phyloP scores from a whole-genome alignment of 2,113 vertebrate genomes.

The Pao palembangensis region DNA sequence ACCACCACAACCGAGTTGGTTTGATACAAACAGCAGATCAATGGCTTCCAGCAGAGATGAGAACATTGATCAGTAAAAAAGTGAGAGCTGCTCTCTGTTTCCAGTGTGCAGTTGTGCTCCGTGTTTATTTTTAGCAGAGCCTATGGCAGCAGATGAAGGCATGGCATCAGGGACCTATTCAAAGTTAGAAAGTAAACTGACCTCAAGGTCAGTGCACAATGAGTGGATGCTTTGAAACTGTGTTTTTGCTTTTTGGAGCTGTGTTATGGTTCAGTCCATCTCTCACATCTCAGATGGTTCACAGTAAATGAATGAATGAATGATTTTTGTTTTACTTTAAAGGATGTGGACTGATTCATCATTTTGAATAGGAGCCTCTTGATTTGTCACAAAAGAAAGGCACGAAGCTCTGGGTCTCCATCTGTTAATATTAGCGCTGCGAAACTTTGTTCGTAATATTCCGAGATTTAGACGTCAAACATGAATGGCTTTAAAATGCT shows the following conservation, averaged over 20 bases:
- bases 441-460: slow-evolving; percentile 51
- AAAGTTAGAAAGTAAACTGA: slow-evolving; percentile 68
- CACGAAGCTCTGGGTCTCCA: slow-evolving; percentile 9
- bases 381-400: slow-evolving; percentile 3
- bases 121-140: slow-evolving; percentile 67
- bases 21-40: slow-evolving; percentile 58
- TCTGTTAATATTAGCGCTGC: slow-evolving; percentile 37
- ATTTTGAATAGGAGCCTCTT: slow-evolving; percentile 9
- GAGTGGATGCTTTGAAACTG: slow-evolving; percentile 41
- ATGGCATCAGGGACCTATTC: slow-evolving; percentile 60
- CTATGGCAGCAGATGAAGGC: slow-evolving; percentile 60
- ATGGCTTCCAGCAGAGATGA: slow-evolving; percentile 70
- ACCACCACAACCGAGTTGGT: slow-evolving; percentile 49
- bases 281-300: slow-evolving; percentile 21
- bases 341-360: slow-evolving; percentile 7
- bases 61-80: slow-evolving; percentile 64
- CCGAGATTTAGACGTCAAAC: slow-evolving; percentile 73
- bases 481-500: slow-evolving; percentile 80
- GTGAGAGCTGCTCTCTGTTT: slow-evolving; percentile 58
- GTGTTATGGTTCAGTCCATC: slow-evolving; percentile 8
- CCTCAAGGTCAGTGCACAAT: slow-evolving; percentile 63
- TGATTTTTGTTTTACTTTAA: slow-evolving; percentile 11
- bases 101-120: slow-evolving; percentile 56
- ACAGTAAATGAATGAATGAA: slow-evolving; percentile 9
- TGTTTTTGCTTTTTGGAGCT: slow-evolving; percentile 32